Evolutionary conservation across 2,797 vertebrate genomes (phyloP).

Genomic region (Diceros bicornis): DNA sequence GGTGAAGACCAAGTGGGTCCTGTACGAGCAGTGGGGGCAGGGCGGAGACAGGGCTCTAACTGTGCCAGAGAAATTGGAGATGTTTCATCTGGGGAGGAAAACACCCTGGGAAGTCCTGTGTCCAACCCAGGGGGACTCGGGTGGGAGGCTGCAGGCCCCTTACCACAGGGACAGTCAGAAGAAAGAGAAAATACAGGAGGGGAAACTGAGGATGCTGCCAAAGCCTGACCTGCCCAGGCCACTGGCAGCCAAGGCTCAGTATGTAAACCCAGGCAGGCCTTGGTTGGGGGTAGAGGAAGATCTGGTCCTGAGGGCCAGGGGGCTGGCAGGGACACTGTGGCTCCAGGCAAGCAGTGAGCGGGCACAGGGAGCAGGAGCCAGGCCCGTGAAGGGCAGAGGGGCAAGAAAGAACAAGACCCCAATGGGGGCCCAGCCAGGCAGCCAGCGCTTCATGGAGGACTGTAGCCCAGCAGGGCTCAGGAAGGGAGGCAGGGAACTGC

Average conservation of each 20-base stretch:
- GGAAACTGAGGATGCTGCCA: not conserved
- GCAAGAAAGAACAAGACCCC: not conserved
- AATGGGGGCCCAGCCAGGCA: not conserved
- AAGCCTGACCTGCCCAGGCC: not conserved
- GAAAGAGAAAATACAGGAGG: accelerated
- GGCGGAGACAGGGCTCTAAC: not conserved
- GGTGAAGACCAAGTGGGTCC: not conserved
- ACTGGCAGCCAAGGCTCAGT: not conserved
- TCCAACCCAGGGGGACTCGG: no score
- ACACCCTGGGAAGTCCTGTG: not conserved
- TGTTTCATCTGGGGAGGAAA: not conserved
- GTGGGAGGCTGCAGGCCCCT: not conserved
- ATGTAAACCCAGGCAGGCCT: not conserved
- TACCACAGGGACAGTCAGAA: not conserved
- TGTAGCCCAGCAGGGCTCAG: no score
- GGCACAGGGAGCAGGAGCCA: not conserved
- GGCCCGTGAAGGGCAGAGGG: not conserved
- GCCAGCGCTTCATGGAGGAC: not conserved
- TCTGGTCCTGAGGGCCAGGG: not conserved
- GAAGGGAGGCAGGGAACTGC: not conserved
- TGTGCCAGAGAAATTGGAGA: not conserved
- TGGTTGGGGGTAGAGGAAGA: not conserved
- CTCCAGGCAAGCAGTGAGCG: not conserved
- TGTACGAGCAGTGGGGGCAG: not conserved
- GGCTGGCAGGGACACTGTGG: not conserved